These are phyloP conservation scores for Dendrocopos noguchii DNA, from an alignment of 2,113 vertebrate species.

Conservation along the genomic window DNA sequence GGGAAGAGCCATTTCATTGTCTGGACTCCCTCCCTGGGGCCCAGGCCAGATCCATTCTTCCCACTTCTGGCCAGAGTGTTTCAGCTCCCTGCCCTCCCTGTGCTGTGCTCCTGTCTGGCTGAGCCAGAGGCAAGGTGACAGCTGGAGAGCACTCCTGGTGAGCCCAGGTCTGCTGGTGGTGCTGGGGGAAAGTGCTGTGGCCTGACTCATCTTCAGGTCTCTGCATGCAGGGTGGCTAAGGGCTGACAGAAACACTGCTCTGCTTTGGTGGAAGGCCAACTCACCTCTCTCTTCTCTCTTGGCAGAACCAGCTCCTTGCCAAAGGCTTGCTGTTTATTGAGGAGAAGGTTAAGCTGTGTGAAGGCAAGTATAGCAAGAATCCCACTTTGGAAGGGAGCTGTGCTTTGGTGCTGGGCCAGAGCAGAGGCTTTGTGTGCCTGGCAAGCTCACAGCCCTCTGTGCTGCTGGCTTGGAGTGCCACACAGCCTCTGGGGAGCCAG, in stretches of 20 bases:
- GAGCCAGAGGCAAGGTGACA: not conserved
- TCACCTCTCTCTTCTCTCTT: constrained; percentile 62
- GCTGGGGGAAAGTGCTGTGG: not conserved
- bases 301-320: constrained; percentile 92
- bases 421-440: not conserved
- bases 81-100: not conserved
- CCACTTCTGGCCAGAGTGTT: not conserved
- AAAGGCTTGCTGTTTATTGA: constrained; percentile 88
- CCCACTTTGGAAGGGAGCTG: not conserved
- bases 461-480: not conserved
- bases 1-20: not conserved
- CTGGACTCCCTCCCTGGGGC: not conserved
- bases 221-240: not conserved
- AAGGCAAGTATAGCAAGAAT: constrained; percentile 78
- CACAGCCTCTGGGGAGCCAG: not conserved
- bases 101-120: not conserved
- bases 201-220: not conserved
- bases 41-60: not conserved
- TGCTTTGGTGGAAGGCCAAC: constrained; percentile 12
- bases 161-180: not conserved
- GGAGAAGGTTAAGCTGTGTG: constrained; percentile 87
- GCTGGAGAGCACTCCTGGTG: not conserved
- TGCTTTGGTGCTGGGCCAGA: constrained; percentile 27
- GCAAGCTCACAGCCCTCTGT: not conserved
- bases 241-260: not conserved